These are phyloP conservation scores for Hydrozoanthus gracilis DNA, from an alignment of 92 coral and sea anemone species.

Conservation along the genomic window DNA sequence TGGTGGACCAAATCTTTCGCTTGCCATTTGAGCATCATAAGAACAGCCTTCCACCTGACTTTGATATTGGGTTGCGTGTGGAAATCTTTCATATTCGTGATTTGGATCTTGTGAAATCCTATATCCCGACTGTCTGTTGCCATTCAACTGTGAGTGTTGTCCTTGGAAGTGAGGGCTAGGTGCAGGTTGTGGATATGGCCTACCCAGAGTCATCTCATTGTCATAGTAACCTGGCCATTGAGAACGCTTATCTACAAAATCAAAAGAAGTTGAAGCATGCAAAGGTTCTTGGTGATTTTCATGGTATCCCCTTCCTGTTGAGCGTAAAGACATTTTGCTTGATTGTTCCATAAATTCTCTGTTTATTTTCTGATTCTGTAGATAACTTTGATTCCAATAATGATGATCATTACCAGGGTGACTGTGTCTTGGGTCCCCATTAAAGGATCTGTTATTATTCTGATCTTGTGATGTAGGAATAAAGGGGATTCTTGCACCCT, in stretches of 20 bases:
- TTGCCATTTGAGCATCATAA: background rate
- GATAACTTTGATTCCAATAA: background rate
- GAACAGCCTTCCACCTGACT: background rate
- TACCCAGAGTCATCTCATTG: background rate
- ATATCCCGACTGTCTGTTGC: background rate
- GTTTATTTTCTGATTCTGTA: background rate
- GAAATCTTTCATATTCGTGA: background rate
- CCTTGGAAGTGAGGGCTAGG: background rate
- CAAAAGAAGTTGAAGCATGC: background rate
- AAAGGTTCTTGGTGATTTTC: slow-evolving; percentile 3
- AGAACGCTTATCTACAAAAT: background rate
- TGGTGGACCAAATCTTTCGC: slow-evolving; percentile 23
- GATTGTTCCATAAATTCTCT: background rate
- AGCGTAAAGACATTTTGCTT: background rate
- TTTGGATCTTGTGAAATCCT: background rate
- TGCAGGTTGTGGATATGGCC: background rate
- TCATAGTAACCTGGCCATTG: background rate
- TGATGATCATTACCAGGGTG: background rate
- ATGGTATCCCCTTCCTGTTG: background rate
- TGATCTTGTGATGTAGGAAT: slow-evolving; percentile 19
- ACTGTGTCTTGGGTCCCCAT: background rate
- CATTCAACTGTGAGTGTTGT: background rate
- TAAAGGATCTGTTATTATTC: slow-evolving; percentile 3
- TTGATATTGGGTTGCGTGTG: background rate
- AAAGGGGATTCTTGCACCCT: background rate